Evolutionary conservation across 2,113 vertebrate species (phyloP).

Genomic region (Speoplatyrhinus poulsoni): DNA sequence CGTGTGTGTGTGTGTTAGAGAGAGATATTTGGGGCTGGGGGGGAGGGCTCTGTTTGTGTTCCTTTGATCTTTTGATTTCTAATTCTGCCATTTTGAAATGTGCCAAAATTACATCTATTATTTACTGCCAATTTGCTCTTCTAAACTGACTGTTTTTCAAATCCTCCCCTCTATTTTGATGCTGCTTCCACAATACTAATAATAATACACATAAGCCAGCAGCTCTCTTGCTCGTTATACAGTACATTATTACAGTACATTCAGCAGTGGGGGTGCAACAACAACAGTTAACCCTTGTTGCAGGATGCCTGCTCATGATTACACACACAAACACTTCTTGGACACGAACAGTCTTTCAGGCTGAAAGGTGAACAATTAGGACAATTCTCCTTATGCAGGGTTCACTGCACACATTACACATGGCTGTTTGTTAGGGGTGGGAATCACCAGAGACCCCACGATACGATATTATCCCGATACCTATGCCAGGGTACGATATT

Average conservation of each 20-base stretch:
- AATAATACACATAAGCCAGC: constrained; percentile 61
- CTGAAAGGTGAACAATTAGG: constrained; percentile 43
- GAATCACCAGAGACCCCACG: no score
- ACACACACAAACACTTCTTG: constrained; percentile 7
- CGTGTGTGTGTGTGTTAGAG: background rate
- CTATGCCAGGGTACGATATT: no score
- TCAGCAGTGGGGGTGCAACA: constrained; percentile 39
- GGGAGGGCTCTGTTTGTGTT: constrained; percentile 62
- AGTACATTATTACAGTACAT: constrained; percentile 39
- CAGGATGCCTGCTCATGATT: background rate
- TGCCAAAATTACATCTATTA: constrained; percentile 80
- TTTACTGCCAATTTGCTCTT: constrained; percentile 80
- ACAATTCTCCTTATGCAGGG: constrained; percentile 15
- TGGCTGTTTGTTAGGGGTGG: no score
- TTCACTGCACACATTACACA: no score
- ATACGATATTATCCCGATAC: no score
- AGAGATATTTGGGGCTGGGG: constrained; percentile 38
- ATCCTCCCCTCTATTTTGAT: constrained; percentile 34
- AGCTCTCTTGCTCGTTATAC: constrained; percentile 51
- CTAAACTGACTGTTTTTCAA: constrained; percentile 55
- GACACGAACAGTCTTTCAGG: constrained; percentile 31
- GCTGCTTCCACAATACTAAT: constrained; percentile 52
- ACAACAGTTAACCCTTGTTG: constrained; percentile 14
- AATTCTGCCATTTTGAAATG: constrained; percentile 75
- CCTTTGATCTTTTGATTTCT: constrained; percentile 78